Evolutionary conservation across 2,888 invertebrate species (phyloP).

Genomic region (Andrena trimmerana): DNA sequence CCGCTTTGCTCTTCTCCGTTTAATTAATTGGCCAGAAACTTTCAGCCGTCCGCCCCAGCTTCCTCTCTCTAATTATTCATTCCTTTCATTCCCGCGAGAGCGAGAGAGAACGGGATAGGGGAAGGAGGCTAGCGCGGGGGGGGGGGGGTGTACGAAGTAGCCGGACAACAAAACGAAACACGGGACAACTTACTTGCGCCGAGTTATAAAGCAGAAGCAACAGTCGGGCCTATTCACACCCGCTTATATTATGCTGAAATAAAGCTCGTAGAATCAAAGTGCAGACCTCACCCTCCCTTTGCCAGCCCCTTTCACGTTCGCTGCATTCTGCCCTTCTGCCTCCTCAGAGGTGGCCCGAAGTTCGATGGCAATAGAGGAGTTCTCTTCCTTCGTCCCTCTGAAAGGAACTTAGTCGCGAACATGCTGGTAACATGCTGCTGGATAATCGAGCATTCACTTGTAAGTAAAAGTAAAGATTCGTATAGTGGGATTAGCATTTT

Average conservation of each 20-base stretch:
- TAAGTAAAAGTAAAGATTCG: too few species aligned
- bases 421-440: not conserved
- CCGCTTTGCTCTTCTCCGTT: conserved; percentile 64
- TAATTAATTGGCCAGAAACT: conserved; percentile 78
- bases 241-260: conserved; percentile 78
- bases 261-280: conserved; percentile 76
- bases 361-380: conserved; percentile 60
- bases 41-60: conserved; percentile 64
- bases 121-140: not conserved
- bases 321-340: conserved; percentile 28
- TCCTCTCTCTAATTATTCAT: conserved; percentile 76
- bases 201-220: conserved; percentile 78
- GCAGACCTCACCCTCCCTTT: conserved; percentile 28
- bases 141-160: conserved; percentile 22
- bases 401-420: conserved; percentile 7
- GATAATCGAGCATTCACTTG: not conserved
- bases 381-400: conserved; percentile 18
- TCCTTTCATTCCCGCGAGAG: conserved; percentile 65
- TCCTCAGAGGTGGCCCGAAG: conserved; percentile 36
- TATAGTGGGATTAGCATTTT: too few species aligned
- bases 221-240: conserved; percentile 78
- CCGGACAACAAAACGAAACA: conserved; percentile 76
- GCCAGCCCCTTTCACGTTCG: conserved; percentile 13
- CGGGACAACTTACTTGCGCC: conserved; percentile 76
- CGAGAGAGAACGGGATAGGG: conserved; percentile 21